phyloP scores from a whole-genome alignment of 2,113 vertebrate genomes.

The Rhodinocichla rosea region DNA sequence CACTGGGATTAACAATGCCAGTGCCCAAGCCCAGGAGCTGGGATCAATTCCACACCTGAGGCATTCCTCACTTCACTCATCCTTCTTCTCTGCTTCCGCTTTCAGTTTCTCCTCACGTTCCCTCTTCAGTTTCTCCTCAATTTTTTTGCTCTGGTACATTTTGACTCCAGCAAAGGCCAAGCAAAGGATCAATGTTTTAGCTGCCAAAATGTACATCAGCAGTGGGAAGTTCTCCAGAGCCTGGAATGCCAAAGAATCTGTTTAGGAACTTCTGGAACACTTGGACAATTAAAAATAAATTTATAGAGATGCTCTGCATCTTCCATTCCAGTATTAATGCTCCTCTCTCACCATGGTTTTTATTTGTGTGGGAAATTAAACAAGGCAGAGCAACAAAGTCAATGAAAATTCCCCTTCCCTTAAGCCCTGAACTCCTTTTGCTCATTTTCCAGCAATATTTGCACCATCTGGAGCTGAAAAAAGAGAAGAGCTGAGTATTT shows the following conservation, averaged over 20 bases:
- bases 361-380: not conserved
- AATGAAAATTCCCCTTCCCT: not conserved
- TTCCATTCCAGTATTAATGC: not conserved
- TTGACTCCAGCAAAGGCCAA: slow-evolving; percentile 88
- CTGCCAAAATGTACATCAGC: slow-evolving; percentile 92
- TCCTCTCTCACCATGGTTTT: not conserved
- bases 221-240: slow-evolving; percentile 88
- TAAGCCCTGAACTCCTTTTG: not conserved
- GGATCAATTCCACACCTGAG: not conserved
- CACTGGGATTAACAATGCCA: not conserved
- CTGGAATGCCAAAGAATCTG: slow-evolving; percentile 57
- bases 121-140: slow-evolving; percentile 75
- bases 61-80: slow-evolving; percentile 74
- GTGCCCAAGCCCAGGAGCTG: not conserved
- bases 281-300: not conserved
- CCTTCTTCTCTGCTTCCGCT: slow-evolving; percentile 73
- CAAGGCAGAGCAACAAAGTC: not conserved
- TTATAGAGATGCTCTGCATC: not conserved
- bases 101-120: slow-evolving; percentile 64
- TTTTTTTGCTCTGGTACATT: slow-evolving; percentile 85
- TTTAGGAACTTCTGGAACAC: not conserved
- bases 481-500: not conserved
- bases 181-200: slow-evolving; percentile 91
- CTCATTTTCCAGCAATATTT: not conserved
- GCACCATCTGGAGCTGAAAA: not conserved